Evolutionary conservation across 23 tunicate genomes (phyloP).

Genomic region (Diplosoma virens): DNA sequence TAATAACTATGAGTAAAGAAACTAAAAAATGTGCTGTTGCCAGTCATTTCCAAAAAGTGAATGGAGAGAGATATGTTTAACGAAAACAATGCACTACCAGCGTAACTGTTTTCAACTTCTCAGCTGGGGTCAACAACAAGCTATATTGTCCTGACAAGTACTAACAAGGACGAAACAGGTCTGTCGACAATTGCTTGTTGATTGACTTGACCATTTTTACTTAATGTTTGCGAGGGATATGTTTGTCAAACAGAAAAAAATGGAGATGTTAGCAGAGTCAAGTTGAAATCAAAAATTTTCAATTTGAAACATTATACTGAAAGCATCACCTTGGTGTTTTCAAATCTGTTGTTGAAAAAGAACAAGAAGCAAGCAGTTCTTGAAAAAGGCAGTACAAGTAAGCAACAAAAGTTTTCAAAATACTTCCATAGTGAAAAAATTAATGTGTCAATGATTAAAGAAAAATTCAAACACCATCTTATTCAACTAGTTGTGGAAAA

Average conservation of each 20-base stretch:
- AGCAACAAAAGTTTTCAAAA: slow-evolving; percentile 4
- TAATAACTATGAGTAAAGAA: neutral
- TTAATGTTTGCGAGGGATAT: no score
- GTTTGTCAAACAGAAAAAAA: neutral
- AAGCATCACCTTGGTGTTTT: neutral
- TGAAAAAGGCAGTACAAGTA: neutral
- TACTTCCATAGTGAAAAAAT: slow-evolving; percentile 5
- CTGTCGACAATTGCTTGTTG: no score
- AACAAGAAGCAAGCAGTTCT: neutral
- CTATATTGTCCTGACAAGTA: no score
- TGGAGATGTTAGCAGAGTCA: neutral
- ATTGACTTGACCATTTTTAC: no score
- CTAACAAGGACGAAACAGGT: no score
- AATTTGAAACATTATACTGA: neutral
- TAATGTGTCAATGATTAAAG: slow-evolving; percentile 21
- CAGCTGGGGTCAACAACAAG: no score
- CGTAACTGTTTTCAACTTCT: no score
- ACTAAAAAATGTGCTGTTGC: neutral
- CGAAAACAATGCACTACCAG: no score
- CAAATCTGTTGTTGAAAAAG: no score
- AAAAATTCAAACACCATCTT: slow-evolving; percentile 16
- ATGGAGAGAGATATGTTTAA: neutral
- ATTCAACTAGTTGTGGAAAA: slow-evolving; percentile 19
- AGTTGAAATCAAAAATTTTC: neutral
- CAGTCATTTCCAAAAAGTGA: neutral